Evolutionary conservation across 2,888 invertebrate genomes (phyloP).

Genomic region (Criorhina ranunculi): DNA sequence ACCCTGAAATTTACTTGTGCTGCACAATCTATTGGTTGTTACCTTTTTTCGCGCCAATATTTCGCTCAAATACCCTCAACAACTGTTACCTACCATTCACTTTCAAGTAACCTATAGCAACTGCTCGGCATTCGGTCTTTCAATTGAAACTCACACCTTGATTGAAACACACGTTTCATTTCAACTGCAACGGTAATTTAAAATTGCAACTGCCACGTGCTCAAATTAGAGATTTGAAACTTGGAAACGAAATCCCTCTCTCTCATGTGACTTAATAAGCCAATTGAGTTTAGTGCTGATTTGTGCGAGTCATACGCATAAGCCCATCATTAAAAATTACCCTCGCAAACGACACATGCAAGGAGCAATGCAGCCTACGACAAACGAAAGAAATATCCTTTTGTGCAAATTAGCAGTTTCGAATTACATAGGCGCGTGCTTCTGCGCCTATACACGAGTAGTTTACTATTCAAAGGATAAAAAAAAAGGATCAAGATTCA

Average conservation of each 20-base stretch:
- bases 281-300: slow-evolving; percentile 36
- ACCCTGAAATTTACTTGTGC: too few species aligned
- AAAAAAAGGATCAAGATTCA: slow-evolving; percentile 44
- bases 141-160: too few species aligned
- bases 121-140: neutral
- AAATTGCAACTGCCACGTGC: slow-evolving; percentile 74
- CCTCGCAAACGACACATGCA: slow-evolving; percentile 28
- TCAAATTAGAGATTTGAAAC: slow-evolving; percentile 29
- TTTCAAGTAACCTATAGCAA: slow-evolving; percentile 7
- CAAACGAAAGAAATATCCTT: slow-evolving; percentile 42
- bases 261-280: slow-evolving; percentile 31
- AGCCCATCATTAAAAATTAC: slow-evolving; percentile 71
- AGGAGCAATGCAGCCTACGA: slow-evolving; percentile 55
- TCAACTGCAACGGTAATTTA: slow-evolving; percentile 52
- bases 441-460: slow-evolving; percentile 31
- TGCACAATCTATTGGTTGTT: too few species aligned
- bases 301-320: slow-evolving; percentile 19
- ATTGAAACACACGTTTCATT: slow-evolving; percentile 68
- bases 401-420: slow-evolving; percentile 71
- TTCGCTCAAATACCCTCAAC: neutral
- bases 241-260: slow-evolving; percentile 27
- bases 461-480: slow-evolving; percentile 4
- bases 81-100: neutral
- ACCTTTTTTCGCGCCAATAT: neutral
- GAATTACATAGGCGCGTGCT: slow-evolving; percentile 72